These are phyloP conservation scores for Mya arenaria DNA, from an alignment of 1,140 invertebrate genomes.

Conservation along the genomic window DNA sequence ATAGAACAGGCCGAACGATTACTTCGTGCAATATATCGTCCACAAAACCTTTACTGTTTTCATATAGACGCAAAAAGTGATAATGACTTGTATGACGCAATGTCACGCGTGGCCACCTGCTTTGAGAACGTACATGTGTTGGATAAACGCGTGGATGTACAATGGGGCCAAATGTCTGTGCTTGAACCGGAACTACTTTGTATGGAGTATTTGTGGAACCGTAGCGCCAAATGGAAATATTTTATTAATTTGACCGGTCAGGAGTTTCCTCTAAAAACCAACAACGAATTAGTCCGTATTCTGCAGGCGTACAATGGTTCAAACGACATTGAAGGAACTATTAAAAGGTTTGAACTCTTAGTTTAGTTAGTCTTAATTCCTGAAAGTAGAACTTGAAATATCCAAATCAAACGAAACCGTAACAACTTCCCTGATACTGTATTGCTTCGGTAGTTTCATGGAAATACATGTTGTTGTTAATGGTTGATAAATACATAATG, in stretches of 20 bases:
- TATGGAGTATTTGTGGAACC: conserved; percentile 71
- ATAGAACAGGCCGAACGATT: conserved; percentile 69
- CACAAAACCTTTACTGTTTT: conserved; percentile 76
- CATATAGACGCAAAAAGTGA: conserved; percentile 70
- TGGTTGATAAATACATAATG: too few species aligned
- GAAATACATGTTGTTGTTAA: too few species aligned
- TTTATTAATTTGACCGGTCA: conserved; percentile 76
- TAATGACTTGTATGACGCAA: neutral
- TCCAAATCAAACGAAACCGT: too few species aligned
- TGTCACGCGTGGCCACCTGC: conserved; percentile 61
- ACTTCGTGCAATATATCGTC: conserved; percentile 71
- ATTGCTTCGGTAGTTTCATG: too few species aligned
- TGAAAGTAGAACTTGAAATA: too few species aligned
- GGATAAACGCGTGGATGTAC: conserved; percentile 59
- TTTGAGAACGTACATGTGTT: conserved; percentile 72
- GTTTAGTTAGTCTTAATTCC: too few species aligned
- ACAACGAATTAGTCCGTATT: conserved; percentile 72
- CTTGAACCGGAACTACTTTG: conserved; percentile 72
- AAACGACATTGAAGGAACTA: conserved; percentile 68
- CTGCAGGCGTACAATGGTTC: conserved; percentile 70
- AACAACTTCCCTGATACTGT: too few species aligned
- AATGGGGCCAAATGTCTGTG: conserved; percentile 64
- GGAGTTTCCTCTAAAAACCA: conserved; percentile 76
- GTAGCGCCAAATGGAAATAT: conserved; percentile 71
- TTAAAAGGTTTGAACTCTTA: conserved; percentile 61